Evolutionary conservation across 2,797 vertebrate species (phyloP).

Genomic region (Sebastes vulpes): DNA sequence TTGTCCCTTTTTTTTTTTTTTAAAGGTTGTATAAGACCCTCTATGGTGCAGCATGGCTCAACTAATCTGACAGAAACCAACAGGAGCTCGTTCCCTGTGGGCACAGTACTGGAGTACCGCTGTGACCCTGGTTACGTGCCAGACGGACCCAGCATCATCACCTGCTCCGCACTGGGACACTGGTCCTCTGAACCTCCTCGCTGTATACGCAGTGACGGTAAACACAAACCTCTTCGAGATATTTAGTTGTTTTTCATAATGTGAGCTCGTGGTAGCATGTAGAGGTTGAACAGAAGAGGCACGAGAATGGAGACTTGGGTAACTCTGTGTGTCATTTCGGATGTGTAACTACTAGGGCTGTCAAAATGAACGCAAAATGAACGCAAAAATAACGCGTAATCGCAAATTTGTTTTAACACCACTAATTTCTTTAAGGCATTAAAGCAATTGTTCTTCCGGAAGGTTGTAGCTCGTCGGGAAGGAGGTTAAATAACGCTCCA

Average conservation of each 20-base stretch:
- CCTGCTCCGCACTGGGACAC: constrained; percentile 73
- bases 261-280: background rate
- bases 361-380: background rate
- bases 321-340: background rate
- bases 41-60: constrained; percentile 72
- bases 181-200: constrained; percentile 83
- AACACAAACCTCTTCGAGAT: constrained; percentile 1
- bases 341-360: background rate
- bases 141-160: constrained; percentile 77
- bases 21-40: constrained; percentile 77
- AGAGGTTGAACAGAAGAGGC: background rate
- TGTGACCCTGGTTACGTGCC: constrained; percentile 81
- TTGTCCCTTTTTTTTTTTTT: background rate
- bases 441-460: too few relatives aligned
- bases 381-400: background rate
- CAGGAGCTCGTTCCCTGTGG: constrained; percentile 78
- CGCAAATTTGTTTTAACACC: too few relatives aligned
- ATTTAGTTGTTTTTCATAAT: background rate
- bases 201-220: constrained; percentile 78
- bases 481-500: too few relatives aligned
- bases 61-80: constrained; percentile 79
- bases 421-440: too few relatives aligned
- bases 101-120: constrained; percentile 81
- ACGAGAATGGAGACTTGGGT: background rate
- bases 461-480: rapidly evolving